These are phyloP conservation scores for Arrhamphus sclerolepis DNA, from an alignment of 2,797 vertebrate genomes.

Conservation along the genomic window DNA sequence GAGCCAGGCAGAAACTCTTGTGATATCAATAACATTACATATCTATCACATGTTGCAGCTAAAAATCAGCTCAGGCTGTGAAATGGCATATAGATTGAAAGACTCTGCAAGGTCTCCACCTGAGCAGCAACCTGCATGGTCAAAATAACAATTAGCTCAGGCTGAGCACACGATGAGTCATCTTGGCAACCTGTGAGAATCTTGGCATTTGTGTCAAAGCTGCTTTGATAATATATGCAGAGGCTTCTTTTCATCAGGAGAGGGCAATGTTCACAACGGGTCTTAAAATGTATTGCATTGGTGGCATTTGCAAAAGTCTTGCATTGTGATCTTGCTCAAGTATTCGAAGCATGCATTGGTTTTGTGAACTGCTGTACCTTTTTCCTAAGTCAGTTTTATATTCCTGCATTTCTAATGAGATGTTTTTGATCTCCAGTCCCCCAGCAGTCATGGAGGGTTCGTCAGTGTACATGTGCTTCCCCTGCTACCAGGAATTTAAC, in stretches of 20 bases:
- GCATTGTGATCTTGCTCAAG: constrained; percentile 34
- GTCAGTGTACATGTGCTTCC: constrained; percentile 87
- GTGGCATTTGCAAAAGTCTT: constrained; percentile 38
- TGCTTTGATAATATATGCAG: constrained; percentile 65
- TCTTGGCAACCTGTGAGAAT: constrained; percentile 61
- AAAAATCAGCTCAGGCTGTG: constrained; percentile 31
- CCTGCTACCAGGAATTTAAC: constrained; percentile 85
- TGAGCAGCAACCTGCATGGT: constrained; percentile 62
- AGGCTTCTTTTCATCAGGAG: constrained; percentile 71
- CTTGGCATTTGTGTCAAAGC: constrained; percentile 52
- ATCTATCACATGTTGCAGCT: constrained; percentile 59
- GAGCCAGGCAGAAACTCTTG: constrained; percentile 37
- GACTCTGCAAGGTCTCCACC: constrained; percentile 50
- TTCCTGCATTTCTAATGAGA: constrained; percentile 46
- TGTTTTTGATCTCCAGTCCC: constrained; percentile 44
- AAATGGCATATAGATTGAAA: constrained; percentile 43
- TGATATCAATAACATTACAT: constrained; percentile 52
- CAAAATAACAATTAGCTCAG: constrained; percentile 70
- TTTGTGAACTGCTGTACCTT: constrained; percentile 52
- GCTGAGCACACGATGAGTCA: constrained; percentile 66
- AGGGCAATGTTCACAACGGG: constrained; percentile 74
- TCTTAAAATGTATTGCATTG: constrained; percentile 41
- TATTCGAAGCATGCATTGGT: constrained; percentile 45
- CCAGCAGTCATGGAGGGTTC: constrained; percentile 78
- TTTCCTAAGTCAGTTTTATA: constrained; percentile 43